Base-by-base conservation (phyloP, 2,797 vertebrate species). In the Syngnathus rostellatus region DNA sequence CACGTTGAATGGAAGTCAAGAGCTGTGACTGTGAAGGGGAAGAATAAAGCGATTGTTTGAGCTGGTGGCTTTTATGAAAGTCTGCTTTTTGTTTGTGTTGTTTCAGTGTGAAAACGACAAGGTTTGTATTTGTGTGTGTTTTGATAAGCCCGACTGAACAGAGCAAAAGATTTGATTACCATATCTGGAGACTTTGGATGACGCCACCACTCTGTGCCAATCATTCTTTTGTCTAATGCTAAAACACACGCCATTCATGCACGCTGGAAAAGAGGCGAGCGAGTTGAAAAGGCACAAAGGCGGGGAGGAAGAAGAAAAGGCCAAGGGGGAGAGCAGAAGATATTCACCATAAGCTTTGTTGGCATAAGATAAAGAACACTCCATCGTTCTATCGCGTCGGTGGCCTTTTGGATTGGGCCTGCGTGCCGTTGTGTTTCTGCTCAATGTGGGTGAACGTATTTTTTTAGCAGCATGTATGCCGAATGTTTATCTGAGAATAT, bases 1-100 rank as follows among this genome's bases (percentile, higher is more conserved):
- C 45, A 69, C 64, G 69, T 63, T 83, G 78, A 83, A 81, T 78
- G 83, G 67, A 66, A 67, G 71, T 75, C 39, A 67, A 80, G 72
- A 23, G 3, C 71, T 61, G 65, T 51, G 40, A 77, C 59, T 58
- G 77, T 46, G 7, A 70, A 31, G 0, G 68, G 50, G 54, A 67
- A 83, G 78, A 85, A 85, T 78, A 64, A 77, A 80, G 69, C 19
- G 51, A 77, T 69, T 78, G 75, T 87, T 84, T 77, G 78, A 77
- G 73, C 76, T 80, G 67, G 67, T 75, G 72, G 75, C 76, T 86
- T 81, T 84, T 74, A 84, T 85, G 76, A 77, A 71, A 84, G 82
- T 78, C 66, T 63, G 67, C 70, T 71, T 81, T 85, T 85, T 85
- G 81, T 83, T 79, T 77, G 79, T 72, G 70, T 74, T 78, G 76